phyloP scores from a whole-genome alignment of 2,797 vertebrate species.

The Craterocephalus amniculus region DNA sequence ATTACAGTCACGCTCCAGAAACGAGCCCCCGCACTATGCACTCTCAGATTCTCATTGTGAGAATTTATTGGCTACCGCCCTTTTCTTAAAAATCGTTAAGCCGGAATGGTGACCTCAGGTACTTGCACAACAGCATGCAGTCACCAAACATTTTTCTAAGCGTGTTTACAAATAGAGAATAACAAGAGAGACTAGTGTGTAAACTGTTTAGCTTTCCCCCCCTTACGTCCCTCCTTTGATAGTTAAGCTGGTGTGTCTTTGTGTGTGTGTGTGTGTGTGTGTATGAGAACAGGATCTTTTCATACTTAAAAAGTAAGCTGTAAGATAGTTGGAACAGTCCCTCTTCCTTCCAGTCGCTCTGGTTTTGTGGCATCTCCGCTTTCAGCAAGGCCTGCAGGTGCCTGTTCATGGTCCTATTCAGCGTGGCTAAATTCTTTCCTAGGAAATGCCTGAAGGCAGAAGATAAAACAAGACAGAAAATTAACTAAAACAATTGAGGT shows the following conservation, averaged over 20 bases:
- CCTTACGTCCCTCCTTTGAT: conserved; percentile 15
- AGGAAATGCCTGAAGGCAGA: conserved; percentile 81
- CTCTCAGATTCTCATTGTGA: background rate
- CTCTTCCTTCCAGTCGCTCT: conserved; percentile 82
- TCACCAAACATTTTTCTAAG: conserved; percentile 34
- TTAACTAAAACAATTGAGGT: background rate
- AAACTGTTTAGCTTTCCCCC: conserved; percentile 77
- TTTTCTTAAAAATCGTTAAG: background rate
- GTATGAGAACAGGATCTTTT: background rate
- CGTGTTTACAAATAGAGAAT: conserved; percentile 71
- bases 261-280: background rate
- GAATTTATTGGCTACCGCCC: background rate
- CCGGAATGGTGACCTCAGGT: conserved; percentile 25
- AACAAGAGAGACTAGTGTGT: conserved; percentile 26
- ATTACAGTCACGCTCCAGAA: background rate
- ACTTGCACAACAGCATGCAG: conserved; percentile 2
- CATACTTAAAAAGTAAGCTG: conserved; percentile 86
- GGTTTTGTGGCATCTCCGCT: conserved; percentile 60
- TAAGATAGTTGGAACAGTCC: conserved; percentile 87
- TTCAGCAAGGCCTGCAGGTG: conserved; percentile 81
- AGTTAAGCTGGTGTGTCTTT: background rate
- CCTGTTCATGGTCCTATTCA: conserved; percentile 77
- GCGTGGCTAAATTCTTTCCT: conserved; percentile 72
- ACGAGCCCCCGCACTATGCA: background rate
- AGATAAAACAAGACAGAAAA: background rate